Evolutionary conservation across 2,113 vertebrate genomes (phyloP).

Genomic region (Sorex fumeus): DNA sequence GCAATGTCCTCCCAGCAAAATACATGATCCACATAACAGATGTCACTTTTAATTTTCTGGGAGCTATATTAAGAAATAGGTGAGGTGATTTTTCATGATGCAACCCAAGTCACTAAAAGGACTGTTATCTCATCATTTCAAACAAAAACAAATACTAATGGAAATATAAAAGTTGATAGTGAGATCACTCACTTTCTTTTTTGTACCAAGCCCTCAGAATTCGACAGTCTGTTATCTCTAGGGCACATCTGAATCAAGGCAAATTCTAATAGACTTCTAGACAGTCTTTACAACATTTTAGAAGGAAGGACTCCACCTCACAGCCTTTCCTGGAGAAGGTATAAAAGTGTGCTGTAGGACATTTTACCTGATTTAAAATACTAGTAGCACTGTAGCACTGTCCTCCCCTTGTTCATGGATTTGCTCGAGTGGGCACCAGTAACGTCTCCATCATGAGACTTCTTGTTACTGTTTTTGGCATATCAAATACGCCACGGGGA

Average conservation of each 20-base stretch:
- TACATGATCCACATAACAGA: not conserved
- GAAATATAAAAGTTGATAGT: not conserved
- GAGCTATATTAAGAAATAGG: not conserved
- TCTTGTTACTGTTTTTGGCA: too few species aligned
- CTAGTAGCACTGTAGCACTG: too few species aligned
- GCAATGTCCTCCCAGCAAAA: not conserved
- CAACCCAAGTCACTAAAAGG: not conserved
- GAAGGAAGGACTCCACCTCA: not conserved
- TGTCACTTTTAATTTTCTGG: not conserved
- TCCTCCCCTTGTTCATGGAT: too few species aligned
- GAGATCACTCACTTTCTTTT: not conserved
- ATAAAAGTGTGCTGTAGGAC: not conserved
- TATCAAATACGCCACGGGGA: too few species aligned
- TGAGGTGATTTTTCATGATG: not conserved
- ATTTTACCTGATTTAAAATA: not conserved
- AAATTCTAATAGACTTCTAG: not conserved
- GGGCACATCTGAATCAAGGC: too few species aligned
- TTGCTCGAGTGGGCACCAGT: too few species aligned
- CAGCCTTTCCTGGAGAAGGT: not conserved
- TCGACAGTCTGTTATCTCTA: not conserved
- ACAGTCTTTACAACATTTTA: rapidly evolving
- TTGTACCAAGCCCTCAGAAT: not conserved
- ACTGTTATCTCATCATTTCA: not conserved
- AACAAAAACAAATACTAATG: not conserved
- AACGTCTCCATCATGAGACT: too few species aligned